Conservation (phyloP, 2,113 vertebrate species). For the Passerina amoena region DNA sequence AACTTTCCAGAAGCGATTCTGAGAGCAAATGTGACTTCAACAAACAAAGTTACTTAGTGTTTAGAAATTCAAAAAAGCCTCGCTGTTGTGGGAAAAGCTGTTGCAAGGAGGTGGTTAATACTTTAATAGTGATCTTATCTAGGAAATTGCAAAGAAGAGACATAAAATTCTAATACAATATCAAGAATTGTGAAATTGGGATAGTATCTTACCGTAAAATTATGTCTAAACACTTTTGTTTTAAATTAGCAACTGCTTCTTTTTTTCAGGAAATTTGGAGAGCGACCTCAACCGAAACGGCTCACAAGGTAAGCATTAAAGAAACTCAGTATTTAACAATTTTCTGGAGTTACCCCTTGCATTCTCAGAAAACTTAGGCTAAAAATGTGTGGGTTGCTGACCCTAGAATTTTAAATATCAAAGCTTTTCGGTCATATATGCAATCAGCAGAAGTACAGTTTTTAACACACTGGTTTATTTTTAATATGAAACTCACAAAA, state of each 20-base stretch:
- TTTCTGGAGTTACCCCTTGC: not conserved
- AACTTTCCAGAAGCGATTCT: not conserved
- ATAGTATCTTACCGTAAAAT: not conserved
- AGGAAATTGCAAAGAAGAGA: not conserved
- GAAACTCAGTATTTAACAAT: not conserved
- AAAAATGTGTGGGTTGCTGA: not conserved
- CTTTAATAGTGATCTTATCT: not conserved
- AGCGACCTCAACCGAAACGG: constrained; percentile 97
- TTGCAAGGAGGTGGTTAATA: not conserved
- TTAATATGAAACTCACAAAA: not conserved
- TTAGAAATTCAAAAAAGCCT: not conserved
- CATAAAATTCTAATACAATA: not conserved
- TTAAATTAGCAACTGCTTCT: constrained; percentile 8
- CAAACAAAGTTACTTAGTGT: not conserved
- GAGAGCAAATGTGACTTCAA: not conserved
- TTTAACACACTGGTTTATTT: not conserved
- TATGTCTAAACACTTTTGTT: not conserved
- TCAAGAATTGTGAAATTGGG: not conserved
- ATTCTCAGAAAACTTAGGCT: not conserved
- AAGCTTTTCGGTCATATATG: not conserved
- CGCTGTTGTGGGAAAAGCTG: not conserved
- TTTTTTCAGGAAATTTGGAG: constrained; percentile 94
- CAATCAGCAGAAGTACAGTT: not conserved
- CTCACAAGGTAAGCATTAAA: constrained; percentile 89
- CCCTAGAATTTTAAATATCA: not conserved